These are phyloP conservation scores for Odobenus rosmarus DNA, from an alignment of 2,113 vertebrate species.

Conservation along the genomic window DNA sequence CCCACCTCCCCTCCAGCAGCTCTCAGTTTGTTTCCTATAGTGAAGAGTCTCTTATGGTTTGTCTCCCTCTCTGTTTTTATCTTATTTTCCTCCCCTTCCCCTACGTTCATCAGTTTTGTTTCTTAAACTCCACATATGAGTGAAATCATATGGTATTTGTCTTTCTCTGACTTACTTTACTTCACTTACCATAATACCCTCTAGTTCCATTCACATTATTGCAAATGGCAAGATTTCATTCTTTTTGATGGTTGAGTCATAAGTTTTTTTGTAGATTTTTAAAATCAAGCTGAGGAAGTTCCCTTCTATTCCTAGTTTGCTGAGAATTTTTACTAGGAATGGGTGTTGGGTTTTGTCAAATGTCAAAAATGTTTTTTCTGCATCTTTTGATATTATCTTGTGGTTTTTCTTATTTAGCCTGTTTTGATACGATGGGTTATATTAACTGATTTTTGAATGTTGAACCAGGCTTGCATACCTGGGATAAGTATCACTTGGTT, in stretches of 20 bases:
- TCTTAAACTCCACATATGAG: background rate
- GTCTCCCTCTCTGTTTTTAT: background rate
- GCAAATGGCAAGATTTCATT: background rate
- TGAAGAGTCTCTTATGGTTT: background rate
- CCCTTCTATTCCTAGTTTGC: background rate
- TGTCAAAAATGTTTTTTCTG: background rate
- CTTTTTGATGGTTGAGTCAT: background rate
- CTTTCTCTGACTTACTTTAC: background rate
- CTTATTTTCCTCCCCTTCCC: background rate
- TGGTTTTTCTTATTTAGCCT: background rate
- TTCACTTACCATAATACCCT: background rate
- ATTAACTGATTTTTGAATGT: background rate
- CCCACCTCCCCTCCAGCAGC: background rate
- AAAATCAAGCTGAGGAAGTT: background rate
- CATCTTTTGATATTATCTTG: background rate
- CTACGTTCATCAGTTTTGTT: background rate
- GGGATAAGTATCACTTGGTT: background rate
- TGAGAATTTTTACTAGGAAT: background rate
- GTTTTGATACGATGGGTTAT: background rate
- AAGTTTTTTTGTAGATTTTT: background rate
- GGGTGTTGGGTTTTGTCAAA: background rate
- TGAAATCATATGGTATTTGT: background rate
- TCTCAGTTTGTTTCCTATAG: background rate
- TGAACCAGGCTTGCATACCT: background rate
- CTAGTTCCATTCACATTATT: background rate